Evolutionary conservation across 2,888 invertebrate species (phyloP), one percentile per base, ranked within the genome.

Genomic region (Cheilosia soror): DNA sequence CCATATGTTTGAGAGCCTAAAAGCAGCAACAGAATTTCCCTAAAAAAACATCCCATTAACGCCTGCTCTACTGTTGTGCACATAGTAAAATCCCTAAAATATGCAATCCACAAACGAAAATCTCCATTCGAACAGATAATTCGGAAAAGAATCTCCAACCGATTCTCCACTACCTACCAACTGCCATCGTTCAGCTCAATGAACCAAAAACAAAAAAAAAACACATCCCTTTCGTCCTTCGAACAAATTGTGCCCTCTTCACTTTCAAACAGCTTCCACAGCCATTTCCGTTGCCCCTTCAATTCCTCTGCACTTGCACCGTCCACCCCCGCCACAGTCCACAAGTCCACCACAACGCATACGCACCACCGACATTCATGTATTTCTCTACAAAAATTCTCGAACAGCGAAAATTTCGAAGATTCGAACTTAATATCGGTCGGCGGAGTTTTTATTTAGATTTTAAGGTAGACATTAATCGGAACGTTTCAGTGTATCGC

Each of bases 371-470:
- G 29, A 72, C 33, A 57, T 57, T 69, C 76, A 44, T n/a, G n/a
- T 7, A 40, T 31, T 49, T 31, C 57, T 31, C 49, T 15, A 71
- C 57, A 25, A 33, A 84, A 79, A 69, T 63, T 27, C 25, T 65
- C 77, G 62, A 78, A 79, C 37, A 65, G 53, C 62, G 73, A 62
- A 53, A 62, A 80, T 25, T 82, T 77, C 77, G 77, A 86, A 86
- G 29, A 63, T 86, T 86, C 86, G 86, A 82, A 86, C 65, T 86
- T 15, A 86, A 86, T 86, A 86, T 86, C 75, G 81, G 87, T 87
- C 80, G 79, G 73, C 65, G 78, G 66, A 83, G 86, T 87, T 87
- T 87, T 81, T 83, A 87, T 87, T 77, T 83, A 83, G 83, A 85
- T 72, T 77, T 81, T 81, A 86, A 82, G 86, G 86, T 86, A 82